These are phyloP conservation scores for Ciconia stormi DNA, from an alignment of 2,113 vertebrate species.

Conservation along the genomic window DNA sequence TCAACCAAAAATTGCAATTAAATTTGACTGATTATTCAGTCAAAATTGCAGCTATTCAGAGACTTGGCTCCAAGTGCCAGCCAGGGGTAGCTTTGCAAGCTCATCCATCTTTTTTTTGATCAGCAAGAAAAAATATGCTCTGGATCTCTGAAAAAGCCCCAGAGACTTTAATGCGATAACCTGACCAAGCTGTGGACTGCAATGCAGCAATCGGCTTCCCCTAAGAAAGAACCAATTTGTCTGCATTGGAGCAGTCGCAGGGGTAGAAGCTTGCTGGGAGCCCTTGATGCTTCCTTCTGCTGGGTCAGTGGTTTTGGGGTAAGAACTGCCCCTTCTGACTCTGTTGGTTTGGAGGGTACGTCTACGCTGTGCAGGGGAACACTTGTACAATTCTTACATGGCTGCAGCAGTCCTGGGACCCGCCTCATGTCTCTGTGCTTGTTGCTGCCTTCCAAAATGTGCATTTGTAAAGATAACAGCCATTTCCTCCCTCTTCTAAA, in stretches of 20 bases:
- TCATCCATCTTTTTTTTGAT: neutral
- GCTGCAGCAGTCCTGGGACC: neutral
- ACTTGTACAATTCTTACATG: rapidly evolving
- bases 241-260: neutral
- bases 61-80: neutral
- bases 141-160: neutral
- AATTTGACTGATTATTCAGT: constrained; percentile 27
- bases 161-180: neutral
- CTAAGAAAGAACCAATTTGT: neutral
- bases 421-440: neutral
- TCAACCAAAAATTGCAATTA: constrained; percentile 47
- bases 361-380: neutral
- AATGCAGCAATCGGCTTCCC: neutral
- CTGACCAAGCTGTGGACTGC: neutral
- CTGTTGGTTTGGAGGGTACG: neutral
- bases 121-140: neutral
- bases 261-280: neutral
- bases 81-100: neutral
- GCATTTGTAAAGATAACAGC: neutral
- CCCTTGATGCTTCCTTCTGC: neutral
- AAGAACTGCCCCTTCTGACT: neutral
- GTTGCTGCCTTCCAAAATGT: neutral
- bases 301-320: neutral
- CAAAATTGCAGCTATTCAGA: constrained; percentile 23
- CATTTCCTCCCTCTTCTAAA: neutral